Conservation (phyloP, 2,888 invertebrate species). For the Drosophila robusta region DNA sequence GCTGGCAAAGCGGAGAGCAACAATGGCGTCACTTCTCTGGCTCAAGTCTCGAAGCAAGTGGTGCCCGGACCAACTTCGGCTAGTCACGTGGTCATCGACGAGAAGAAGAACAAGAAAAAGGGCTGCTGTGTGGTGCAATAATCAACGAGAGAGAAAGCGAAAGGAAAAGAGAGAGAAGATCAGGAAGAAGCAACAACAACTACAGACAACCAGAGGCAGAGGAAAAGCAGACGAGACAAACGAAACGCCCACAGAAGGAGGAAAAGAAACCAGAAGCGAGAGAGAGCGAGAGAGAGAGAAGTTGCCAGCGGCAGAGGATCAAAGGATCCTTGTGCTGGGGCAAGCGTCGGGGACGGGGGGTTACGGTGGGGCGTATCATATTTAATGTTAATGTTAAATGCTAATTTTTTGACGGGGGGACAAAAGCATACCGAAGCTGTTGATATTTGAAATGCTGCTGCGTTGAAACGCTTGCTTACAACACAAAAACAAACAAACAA, state of each 20-base stretch:
- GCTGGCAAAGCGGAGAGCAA: conserved; percentile 67
- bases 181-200: conserved; percentile 21
- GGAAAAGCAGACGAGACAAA: conserved; percentile 14
- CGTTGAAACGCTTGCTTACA: conserved; percentile 61
- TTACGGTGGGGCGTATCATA: conserved; percentile 44
- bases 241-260: conserved; percentile 10
- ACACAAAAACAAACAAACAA: conserved; percentile 27
- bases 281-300: not conserved
- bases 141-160: conserved; percentile 47
- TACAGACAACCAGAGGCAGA: conserved; percentile 13
- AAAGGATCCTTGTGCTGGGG: too few species aligned
- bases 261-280: not conserved
- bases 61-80: conserved; percentile 93
- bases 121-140: conserved; percentile 97
- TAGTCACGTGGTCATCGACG: conserved; percentile 92
- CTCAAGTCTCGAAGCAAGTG: conserved; percentile 86
- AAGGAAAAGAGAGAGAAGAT: not conserved
- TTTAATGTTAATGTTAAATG: conserved; percentile 63
- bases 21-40: conserved; percentile 84
- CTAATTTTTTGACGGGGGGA: conserved; percentile 36
- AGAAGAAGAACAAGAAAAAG: conserved; percentile 98
- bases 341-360: conserved; percentile 6
- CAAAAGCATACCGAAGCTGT: conserved; percentile 46
- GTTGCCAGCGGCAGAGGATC: too few species aligned
- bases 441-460: conserved; percentile 68